Evolutionary conservation across 2,113 vertebrate species (phyloP).

Genomic region (Ophiodon elongatus): DNA sequence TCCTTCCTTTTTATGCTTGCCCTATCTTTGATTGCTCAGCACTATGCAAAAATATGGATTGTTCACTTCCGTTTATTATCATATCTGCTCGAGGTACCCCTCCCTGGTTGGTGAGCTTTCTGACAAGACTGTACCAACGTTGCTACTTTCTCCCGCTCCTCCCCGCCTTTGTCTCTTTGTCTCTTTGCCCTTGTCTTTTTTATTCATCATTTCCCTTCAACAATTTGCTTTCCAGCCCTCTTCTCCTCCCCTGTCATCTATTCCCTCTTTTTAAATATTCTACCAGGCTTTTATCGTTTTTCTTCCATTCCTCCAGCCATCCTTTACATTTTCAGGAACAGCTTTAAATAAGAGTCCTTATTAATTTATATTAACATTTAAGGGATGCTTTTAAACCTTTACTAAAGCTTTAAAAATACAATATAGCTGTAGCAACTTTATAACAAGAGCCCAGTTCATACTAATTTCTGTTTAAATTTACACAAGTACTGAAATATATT

Average conservation of each 20-base stretch:
- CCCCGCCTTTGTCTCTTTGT: background rate
- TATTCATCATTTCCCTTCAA: slow-evolving; percentile 34
- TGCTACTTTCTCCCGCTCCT: background rate
- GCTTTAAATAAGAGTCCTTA: slow-evolving; percentile 20
- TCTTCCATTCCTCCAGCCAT: slow-evolving; percentile 33
- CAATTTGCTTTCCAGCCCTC: slow-evolving; percentile 18
- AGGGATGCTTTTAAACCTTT: slow-evolving; percentile 38
- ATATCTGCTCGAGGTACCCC: slow-evolving; percentile 29
- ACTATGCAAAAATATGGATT: slow-evolving; percentile 53
- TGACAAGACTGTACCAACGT: slow-evolving; percentile 23
- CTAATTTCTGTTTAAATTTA: background rate
- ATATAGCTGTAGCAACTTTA: background rate
- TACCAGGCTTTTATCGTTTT: slow-evolving; percentile 25
- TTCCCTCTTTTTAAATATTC: slow-evolving; percentile 5
- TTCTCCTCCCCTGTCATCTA: slow-evolving; percentile 23
- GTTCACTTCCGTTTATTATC: slow-evolving; percentile 48
- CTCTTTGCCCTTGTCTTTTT: slow-evolving; percentile 36
- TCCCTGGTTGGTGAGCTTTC: slow-evolving; percentile 44
- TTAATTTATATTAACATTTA: slow-evolving; percentile 38
- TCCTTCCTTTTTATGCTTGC: slow-evolving; percentile 1
- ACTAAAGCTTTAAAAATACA: slow-evolving; percentile 29
- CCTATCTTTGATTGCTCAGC: slow-evolving; percentile 67
- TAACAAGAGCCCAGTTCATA: background rate
- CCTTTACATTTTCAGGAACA: slow-evolving; percentile 1
- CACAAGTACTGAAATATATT: background rate